Evolutionary conservation across 2,113 vertebrate genomes (phyloP), one percentile per base, ranked within the genome.

Genomic region (Menidia beryllina): DNA sequence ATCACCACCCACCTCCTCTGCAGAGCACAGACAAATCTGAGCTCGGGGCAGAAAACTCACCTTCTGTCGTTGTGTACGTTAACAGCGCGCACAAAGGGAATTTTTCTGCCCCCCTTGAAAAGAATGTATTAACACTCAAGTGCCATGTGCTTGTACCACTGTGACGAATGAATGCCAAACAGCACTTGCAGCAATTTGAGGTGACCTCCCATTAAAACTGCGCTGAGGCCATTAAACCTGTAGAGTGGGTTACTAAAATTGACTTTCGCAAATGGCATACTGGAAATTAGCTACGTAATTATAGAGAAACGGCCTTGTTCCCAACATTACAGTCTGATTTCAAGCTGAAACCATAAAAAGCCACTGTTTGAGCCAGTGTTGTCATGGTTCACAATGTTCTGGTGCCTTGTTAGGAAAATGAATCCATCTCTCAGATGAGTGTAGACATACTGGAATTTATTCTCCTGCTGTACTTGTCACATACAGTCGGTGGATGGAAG

Each of bases 391-490:
- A 80, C 61, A 38, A 3, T 79, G 69, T 74, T 72, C 34, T 71
- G 60, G 36, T 70, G 50, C 21, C 53, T 75, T 72, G 51, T 25
- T 61, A 48, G 23, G 57, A 57, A 63, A 71, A 74, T 54, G 48
- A 76, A 84, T 82, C 45, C 55, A 34, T 65, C 57, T 59, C 75
- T 75, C 65, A 69, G 73, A 72, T 60, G 74, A 75, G 75, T 13
- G 63, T 45, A 49, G 52, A 76, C 70, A 76, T 30, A 23, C 74
- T 64, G 61, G 50, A 77, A 67, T 72, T 65, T 64, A 65, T 82
- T 78, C 74, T 76, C 68, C 69, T 72, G 39, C 60, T 82, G 57
- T 65, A 27, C 83, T 81, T 83, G 69, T 80, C 68, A 63, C 12
- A 45, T 70, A 13, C 23, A 55, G 58, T 61, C 8, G 56, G 66